phyloP scores from a whole-genome alignment of 37 sponge, comb jelly and placozoan species.

The Tethya wilhelma region DNA sequence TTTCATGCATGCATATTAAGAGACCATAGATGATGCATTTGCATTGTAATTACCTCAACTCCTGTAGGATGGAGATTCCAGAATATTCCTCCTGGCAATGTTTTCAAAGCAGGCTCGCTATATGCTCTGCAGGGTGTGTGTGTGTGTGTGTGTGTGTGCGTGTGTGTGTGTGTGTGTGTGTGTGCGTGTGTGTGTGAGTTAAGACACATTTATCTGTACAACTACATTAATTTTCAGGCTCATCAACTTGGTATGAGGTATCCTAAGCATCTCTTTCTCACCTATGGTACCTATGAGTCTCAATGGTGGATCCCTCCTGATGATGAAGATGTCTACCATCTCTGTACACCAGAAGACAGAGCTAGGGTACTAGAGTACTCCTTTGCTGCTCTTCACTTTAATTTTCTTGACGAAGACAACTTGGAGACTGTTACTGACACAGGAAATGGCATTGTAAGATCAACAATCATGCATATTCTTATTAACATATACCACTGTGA shows the following conservation, averaged over 20 bases:
- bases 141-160: too few species aligned
- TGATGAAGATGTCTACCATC: background rate
- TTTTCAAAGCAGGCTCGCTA: background rate
- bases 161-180: too few species aligned
- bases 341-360: background rate
- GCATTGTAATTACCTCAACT: too few species aligned
- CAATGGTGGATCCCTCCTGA: slow-evolving; percentile 7
- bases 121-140: slow-evolving; percentile 4
- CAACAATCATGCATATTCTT: too few species aligned
- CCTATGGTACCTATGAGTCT: slow-evolving; percentile 10
- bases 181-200: too few species aligned
- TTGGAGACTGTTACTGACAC: background rate
- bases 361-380: background rate
- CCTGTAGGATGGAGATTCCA: slow-evolving; percentile 3
- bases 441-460: too few species aligned
- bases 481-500: too few species aligned
- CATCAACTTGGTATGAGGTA: background rate
- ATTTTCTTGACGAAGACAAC: background rate
- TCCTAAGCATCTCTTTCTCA: slow-evolving; percentile 1
- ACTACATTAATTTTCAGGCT: slow-evolving; percentile 1
- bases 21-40: too few species aligned
- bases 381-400: background rate
- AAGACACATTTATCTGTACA: too few species aligned
- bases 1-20: background rate
- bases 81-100: slow-evolving; percentile 21